A percentile compares a stretch with the other conserved stretches of the same genome.
Evolutionary conservation across 2,113 vertebrate genomes (phyloP).

Genomic region (Benitochromis conjunctus): DNA sequence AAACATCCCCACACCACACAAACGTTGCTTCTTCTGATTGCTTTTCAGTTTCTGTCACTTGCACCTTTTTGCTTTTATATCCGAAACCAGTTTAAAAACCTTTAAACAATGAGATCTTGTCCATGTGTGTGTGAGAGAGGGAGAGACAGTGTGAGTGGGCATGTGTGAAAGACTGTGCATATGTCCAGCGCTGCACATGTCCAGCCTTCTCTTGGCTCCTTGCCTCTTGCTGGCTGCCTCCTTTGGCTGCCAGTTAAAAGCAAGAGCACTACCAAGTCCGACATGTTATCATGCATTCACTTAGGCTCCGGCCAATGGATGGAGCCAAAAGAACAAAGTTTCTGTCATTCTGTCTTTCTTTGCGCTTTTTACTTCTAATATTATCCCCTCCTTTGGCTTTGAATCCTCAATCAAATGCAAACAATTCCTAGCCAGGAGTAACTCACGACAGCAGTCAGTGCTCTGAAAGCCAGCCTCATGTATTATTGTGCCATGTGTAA

Average conservation of each 20-base stretch:
- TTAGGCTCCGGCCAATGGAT: neutral
- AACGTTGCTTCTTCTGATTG: rapidly evolving
- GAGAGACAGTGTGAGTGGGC: neutral
- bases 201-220: slow-evolving; percentile 16
- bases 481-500: neutral
- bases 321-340: neutral
- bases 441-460: neutral
- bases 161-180: neutral
- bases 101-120: neutral
- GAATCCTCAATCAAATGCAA: neutral
- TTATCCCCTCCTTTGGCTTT: neutral
- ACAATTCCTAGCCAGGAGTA: neutral
- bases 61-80: neutral
- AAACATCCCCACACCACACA: neutral
- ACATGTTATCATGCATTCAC: slow-evolving; percentile 21
- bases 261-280: slow-evolving; percentile 3
- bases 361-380: neutral
- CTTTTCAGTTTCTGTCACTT: neutral
- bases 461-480: neutral
- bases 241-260: slow-evolving; percentile 44
- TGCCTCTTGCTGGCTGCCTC: slow-evolving; percentile 9
- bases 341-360: neutral
- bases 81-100: neutral
- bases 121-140: neutral
- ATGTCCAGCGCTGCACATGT: slow-evolving; percentile 23